Conservation (phyloP, 2,113 vertebrate genomes). For the Ophthalmolycus amberensis region DNA sequence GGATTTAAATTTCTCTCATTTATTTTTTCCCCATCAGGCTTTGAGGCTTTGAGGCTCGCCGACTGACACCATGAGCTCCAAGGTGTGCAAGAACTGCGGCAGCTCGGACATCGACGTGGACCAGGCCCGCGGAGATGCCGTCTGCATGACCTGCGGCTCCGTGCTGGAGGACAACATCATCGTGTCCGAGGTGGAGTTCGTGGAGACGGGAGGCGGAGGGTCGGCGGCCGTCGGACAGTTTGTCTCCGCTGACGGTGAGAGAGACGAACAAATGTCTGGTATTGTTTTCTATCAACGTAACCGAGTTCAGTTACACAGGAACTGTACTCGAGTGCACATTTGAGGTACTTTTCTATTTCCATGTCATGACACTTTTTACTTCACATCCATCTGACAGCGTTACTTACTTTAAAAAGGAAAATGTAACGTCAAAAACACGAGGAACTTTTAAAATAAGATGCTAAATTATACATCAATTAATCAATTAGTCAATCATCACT, state of each 20-base stretch:
- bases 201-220: slow-evolving; percentile 92
- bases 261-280: slow-evolving; percentile 7
- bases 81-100: slow-evolving; percentile 89
- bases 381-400: too few species aligned
- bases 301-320: too few species aligned
- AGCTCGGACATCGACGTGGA: slow-evolving; percentile 92
- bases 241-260: slow-evolving; percentile 89
- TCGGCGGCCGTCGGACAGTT: slow-evolving; percentile 95
- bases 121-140: slow-evolving; percentile 90
- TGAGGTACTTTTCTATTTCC: too few species aligned
- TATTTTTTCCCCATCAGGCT: slow-evolving; percentile 8
- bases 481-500: too few species aligned
- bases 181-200: slow-evolving; percentile 96
- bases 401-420: too few species aligned
- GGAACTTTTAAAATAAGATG: too few species aligned
- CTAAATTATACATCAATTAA: too few species aligned
- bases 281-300: too few species aligned
- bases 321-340: too few species aligned
- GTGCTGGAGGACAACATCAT: slow-evolving; percentile 98
- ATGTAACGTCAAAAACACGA: too few species aligned
- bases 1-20: background rate
- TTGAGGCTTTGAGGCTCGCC: background rate
- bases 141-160: slow-evolving; percentile 94
- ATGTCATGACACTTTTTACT: too few species aligned
- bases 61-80: slow-evolving; percentile 84